Conservation (phyloP, 2,888 invertebrate species). For the Tinea trinotella region DNA sequence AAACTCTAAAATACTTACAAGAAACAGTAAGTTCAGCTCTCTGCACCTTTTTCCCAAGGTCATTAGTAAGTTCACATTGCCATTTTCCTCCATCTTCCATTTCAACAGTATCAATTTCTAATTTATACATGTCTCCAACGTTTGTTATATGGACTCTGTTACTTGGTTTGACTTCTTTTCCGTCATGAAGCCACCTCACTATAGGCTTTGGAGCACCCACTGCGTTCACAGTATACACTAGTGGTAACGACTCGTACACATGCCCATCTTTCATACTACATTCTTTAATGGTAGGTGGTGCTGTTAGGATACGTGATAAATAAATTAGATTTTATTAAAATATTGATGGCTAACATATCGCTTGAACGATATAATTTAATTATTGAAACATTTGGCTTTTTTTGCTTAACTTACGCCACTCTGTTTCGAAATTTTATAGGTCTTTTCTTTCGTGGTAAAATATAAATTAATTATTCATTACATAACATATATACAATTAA, state of each 20-base stretch:
- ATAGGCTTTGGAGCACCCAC: constrained; percentile 83
- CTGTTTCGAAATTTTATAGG: too few relatives aligned
- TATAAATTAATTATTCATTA: too few relatives aligned
- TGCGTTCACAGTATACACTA: constrained; percentile 84
- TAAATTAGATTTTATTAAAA: too few relatives aligned
- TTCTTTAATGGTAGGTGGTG: constrained; percentile 80
- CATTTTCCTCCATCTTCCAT: constrained; percentile 85
- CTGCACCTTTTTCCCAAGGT: constrained; percentile 83
- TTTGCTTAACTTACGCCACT: too few relatives aligned
- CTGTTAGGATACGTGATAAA: constrained; percentile 59
- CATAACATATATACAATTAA: too few relatives aligned
- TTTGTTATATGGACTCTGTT: constrained; percentile 74
- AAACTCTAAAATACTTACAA: constrained; percentile 72
- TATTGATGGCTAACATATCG: too few relatives aligned
- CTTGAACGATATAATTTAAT: too few relatives aligned
- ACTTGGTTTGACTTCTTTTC: constrained; percentile 78
- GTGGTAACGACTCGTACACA: constrained; percentile 85
- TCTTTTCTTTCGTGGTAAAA: too few relatives aligned
- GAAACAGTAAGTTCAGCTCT: constrained; percentile 82
- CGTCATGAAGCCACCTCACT: constrained; percentile 85
- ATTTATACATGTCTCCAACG: constrained; percentile 79
- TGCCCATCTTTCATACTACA: constrained; percentile 82
- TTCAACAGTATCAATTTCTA: constrained; percentile 80
- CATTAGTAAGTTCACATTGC: constrained; percentile 86
- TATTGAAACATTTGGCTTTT: too few relatives aligned